These are phyloP conservation scores for Cardiocondyla obscurior DNA, from an alignment of 1,140 invertebrate genomes.

Conservation along the genomic window DNA sequence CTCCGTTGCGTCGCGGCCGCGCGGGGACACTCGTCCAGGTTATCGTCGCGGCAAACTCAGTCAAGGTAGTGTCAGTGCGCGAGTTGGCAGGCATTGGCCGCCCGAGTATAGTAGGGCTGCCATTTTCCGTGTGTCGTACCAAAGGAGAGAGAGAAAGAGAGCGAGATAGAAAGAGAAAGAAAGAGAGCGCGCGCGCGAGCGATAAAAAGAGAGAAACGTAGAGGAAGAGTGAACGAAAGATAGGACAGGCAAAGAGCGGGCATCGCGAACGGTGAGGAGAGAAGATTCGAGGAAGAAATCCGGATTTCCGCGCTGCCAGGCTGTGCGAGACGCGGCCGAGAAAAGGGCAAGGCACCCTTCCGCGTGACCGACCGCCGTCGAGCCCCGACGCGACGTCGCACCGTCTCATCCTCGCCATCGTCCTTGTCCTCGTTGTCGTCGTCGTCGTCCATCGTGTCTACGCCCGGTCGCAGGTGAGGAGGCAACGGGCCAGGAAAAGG, in stretches of 20 bases:
- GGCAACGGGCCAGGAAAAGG: no score
- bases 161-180: not conserved
- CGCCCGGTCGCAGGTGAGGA: not conserved
- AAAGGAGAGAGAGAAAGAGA: not conserved
- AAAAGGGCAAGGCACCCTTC: not conserved
- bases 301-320: constrained; percentile 60
- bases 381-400: not conserved
- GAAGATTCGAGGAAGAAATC: constrained; percentile 19
- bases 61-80: constrained; percentile 62
- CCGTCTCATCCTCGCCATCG: not conserved
- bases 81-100: constrained; percentile 70
- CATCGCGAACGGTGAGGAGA: not conserved
- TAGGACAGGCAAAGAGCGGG: no score
- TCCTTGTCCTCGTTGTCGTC: not conserved
- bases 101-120: constrained; percentile 64
- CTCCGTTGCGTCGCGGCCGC: not conserved
- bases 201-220: no score
- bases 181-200: no score
- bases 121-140: constrained; percentile 69
- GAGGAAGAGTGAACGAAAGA: no score
- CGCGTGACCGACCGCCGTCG: not conserved
- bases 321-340: not conserved
- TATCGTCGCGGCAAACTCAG: constrained; percentile 19
- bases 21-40: not conserved
- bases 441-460: constrained; percentile 2